Conservation (phyloP, 2,888 invertebrate genomes). For the Meiosimyza decipiens region DNA sequence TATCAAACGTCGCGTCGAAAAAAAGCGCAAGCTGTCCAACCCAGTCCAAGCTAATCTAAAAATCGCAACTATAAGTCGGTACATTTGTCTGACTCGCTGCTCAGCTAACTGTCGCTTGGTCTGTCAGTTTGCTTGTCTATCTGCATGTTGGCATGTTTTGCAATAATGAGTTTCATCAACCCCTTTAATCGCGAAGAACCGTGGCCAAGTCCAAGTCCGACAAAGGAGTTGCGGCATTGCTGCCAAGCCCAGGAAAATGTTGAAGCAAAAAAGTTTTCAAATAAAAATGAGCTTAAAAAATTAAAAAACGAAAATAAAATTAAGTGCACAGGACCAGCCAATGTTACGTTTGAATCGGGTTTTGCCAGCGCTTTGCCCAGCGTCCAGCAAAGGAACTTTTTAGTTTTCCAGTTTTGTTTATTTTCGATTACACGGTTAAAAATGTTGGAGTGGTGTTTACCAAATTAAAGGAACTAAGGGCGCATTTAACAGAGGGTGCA, state of each 20-base stretch:
- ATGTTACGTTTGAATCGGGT: conserved; percentile 20
- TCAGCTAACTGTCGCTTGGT: conserved; percentile 1
- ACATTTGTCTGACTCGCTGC: not conserved
- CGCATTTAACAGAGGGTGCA: too few species aligned
- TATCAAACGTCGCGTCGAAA: conserved; percentile 1
- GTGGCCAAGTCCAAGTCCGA: not conserved
- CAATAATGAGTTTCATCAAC: not conserved
- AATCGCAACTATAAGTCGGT: conserved; percentile 10
- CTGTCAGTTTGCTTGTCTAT: conserved; percentile 11
- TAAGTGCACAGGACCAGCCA: not conserved
- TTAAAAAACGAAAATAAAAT: not conserved
- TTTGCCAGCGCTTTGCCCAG: conserved; percentile 6
- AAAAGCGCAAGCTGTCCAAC: not conserved
- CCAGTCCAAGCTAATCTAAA: conserved; percentile 6
- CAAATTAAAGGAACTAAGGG: too few species aligned
- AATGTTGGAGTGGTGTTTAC: too few species aligned
- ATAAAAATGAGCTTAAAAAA: not conserved
- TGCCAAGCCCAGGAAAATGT: conserved; percentile 26
- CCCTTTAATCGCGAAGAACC: not conserved
- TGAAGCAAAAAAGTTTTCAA: not conserved
- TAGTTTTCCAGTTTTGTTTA: not conserved
- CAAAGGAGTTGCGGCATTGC: not conserved
- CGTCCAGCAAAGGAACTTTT: too few species aligned
- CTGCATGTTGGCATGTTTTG: not conserved
- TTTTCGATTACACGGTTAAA: not conserved